Conservation (phyloP, 1,140 invertebrate genomes). For the Phthorimaea operculella region DNA sequence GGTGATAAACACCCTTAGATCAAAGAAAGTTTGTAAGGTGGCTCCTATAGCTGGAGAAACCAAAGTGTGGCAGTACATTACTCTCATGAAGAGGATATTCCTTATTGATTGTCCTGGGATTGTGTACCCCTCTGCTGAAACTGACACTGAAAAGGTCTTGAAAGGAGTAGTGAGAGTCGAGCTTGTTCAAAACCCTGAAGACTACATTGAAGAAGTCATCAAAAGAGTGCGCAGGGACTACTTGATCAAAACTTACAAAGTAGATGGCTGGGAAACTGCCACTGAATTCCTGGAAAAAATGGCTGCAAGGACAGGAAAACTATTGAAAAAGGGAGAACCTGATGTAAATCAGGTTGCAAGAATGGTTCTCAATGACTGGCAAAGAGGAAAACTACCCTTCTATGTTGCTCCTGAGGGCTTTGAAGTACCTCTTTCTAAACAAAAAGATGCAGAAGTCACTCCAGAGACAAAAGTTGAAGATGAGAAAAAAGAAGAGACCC, state of each 20-base stretch:
- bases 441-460: conserved; percentile 19
- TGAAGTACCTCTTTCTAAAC: conserved; percentile 70
- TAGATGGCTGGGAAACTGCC: conserved; percentile 80
- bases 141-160: conserved; percentile 95
- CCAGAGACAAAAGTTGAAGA: conserved; percentile 17
- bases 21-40: conserved; percentile 98
- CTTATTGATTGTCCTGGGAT: conserved; percentile 99
- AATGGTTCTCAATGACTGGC: conserved; percentile 99
- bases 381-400: conserved; percentile 96
- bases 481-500: conserved; percentile 20
- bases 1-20: conserved; percentile 95
- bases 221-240: conserved; percentile 92
- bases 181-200: conserved; percentile 92
- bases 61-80: conserved; percentile 99
- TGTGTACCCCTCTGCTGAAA: conserved; percentile 94
- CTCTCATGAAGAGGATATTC: conserved; percentile 96
- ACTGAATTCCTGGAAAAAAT: conserved; percentile 95
- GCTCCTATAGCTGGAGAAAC: conserved; percentile 99
- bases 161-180: conserved; percentile 97
- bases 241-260: conserved; percentile 91
- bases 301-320: conserved; percentile 85
- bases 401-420: conserved; percentile 88
- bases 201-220: conserved; percentile 90
- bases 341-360: conserved; percentile 89
- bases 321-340: conserved; percentile 96